Percentiles rank a stretch among this genome's conserved stretches.
These are phyloP conservation scores for Takifugu flavidus DNA, from an alignment of 2,113 vertebrate species.

Conservation along the genomic window DNA sequence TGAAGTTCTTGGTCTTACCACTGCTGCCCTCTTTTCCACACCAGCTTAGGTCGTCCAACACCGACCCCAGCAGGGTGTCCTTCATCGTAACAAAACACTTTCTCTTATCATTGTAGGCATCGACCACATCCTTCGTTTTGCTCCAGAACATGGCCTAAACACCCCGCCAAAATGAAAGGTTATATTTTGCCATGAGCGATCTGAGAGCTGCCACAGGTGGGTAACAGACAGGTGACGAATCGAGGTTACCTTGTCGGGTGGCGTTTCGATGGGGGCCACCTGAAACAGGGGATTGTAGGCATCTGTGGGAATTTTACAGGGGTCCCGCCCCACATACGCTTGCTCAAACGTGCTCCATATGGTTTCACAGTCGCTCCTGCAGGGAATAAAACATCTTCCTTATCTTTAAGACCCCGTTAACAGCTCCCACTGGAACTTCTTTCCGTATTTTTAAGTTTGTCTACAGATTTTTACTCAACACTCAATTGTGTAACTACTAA, in stretches of 20 bases:
- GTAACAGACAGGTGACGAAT: background rate
- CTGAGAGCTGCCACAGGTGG: background rate
- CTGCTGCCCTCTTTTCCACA: too few relatives aligned
- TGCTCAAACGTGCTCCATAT: slow-evolving; percentile 58
- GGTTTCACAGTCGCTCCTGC: slow-evolving; percentile 42
- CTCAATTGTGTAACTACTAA: too few relatives aligned
- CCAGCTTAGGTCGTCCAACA: too few relatives aligned
- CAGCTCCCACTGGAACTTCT: too few relatives aligned
- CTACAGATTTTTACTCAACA: too few relatives aligned
- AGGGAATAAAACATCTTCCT: background rate
- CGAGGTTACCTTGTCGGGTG: slow-evolving; percentile 61
- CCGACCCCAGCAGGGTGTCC: too few relatives aligned
- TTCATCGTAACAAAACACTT: too few relatives aligned
- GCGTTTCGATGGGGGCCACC: background rate
- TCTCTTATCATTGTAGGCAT: too few relatives aligned
- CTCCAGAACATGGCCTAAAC: background rate
- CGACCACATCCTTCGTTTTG: too few relatives aligned
- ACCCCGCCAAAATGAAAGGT: background rate
- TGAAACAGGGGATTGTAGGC: slow-evolving; percentile 56
- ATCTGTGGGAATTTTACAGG: slow-evolving; percentile 49
- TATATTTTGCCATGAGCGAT: background rate
- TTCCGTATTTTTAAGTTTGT: too few relatives aligned
- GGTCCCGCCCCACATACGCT: slow-evolving; percentile 57
- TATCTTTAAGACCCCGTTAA: background rate
- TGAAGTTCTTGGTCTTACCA: too few relatives aligned